These are phyloP conservation scores for Micromesistius poutassou DNA, from an alignment of 2,797 vertebrate genomes.

Conservation along the genomic window DNA sequence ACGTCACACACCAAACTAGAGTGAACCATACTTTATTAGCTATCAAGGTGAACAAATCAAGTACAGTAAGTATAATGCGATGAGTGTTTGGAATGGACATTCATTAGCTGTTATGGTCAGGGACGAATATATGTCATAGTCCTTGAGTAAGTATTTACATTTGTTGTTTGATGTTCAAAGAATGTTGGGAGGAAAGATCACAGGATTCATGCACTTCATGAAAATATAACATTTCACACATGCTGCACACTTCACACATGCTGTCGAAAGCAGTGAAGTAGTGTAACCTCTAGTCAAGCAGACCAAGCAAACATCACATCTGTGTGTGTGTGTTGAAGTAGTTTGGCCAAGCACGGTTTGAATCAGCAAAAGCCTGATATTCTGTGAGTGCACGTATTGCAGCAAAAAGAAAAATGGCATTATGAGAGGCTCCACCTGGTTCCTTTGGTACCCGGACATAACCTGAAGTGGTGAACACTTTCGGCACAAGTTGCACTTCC, in stretches of 20 bases:
- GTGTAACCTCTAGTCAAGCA: slow-evolving; percentile 18
- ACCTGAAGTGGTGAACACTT: not conserved
- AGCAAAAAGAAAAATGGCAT: not conserved
- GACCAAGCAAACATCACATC: slow-evolving; percentile 29
- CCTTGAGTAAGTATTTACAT: not conserved
- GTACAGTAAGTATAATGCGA: not conserved
- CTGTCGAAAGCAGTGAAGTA: slow-evolving; percentile 16
- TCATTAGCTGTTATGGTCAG: not conserved
- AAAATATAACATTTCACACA: slow-evolving; percentile 38
- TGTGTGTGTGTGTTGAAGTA: not conserved
- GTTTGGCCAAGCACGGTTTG: not conserved
- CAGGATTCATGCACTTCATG: not conserved
- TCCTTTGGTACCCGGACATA: not conserved
- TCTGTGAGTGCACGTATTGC: not conserved
- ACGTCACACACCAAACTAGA: not conserved
- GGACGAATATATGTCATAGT: not conserved
- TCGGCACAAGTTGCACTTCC: too few relatives aligned
- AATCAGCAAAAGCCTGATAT: not conserved
- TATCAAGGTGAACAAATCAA: not conserved
- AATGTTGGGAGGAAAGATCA: not conserved
- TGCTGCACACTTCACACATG: slow-evolving; percentile 40
- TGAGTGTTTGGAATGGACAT: not conserved
- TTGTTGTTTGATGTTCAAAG: slow-evolving; percentile 3
- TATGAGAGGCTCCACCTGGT: not conserved
- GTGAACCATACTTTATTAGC: not conserved